Evolutionary conservation across 2,888 invertebrate genomes (phyloP).

Genomic region (Apotomis turbidana): DNA sequence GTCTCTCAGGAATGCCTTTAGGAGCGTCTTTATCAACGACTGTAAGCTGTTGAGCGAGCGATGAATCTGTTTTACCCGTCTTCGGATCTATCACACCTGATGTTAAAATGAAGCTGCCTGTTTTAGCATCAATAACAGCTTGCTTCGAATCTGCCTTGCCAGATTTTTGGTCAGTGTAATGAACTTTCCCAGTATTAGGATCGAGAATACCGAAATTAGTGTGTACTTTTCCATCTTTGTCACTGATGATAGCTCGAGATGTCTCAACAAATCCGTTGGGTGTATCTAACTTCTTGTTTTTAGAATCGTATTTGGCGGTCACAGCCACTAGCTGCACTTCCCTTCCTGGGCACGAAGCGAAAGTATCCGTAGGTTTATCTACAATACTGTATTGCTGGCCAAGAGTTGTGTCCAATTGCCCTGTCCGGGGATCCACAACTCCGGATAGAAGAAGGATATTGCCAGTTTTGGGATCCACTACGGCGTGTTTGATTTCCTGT

Average conservation of each 20-base stretch:
- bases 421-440: slow-evolving; percentile 84
- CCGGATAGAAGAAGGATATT: slow-evolving; percentile 81
- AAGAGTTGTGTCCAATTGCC: slow-evolving; percentile 80
- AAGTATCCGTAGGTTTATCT: slow-evolving; percentile 82
- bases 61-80: slow-evolving; percentile 86
- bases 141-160: slow-evolving; percentile 86
- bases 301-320: slow-evolving; percentile 84
- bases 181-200: slow-evolving; percentile 82
- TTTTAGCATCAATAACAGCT: slow-evolving; percentile 81
- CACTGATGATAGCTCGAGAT: slow-evolving; percentile 84
- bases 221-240: slow-evolving; percentile 88
- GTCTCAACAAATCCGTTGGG: slow-evolving; percentile 82
- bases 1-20: slow-evolving; percentile 76
- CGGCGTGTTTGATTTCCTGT: slow-evolving; percentile 72
- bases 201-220: slow-evolving; percentile 86
- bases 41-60: slow-evolving; percentile 83
- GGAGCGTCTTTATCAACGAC: slow-evolving; percentile 77
- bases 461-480: slow-evolving; percentile 80
- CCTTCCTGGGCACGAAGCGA: slow-evolving; percentile 69
- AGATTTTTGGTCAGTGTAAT: slow-evolving; percentile 84
- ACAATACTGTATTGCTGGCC: slow-evolving; percentile 85
- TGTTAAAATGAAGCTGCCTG: slow-evolving; percentile 84
- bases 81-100: slow-evolving; percentile 85
- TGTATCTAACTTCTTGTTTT: slow-evolving; percentile 83
- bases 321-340: slow-evolving; percentile 84